A percentile compares a stretch with the other conserved stretches of the same genome.
Conservation (phyloP, 2,113 vertebrate genomes). For the Solenodon paradoxus region DNA sequence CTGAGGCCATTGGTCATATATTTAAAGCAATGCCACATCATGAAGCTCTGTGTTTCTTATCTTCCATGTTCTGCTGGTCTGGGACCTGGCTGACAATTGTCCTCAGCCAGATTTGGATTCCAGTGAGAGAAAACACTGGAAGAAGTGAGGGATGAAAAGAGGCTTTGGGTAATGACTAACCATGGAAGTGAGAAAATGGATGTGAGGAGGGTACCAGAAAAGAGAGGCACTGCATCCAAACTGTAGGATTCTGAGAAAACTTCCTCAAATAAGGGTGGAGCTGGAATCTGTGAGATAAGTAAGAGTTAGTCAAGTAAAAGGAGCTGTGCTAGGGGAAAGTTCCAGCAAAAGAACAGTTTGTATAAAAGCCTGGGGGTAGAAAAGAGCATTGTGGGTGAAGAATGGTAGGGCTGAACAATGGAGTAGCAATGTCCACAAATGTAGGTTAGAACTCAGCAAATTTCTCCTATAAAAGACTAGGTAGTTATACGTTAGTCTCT, state of each 20-base stretch:
- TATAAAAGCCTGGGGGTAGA: background rate
- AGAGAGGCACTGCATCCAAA: background rate
- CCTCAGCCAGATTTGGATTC: background rate
- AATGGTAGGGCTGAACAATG: background rate
- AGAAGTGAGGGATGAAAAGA: background rate
- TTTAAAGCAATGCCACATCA: background rate
- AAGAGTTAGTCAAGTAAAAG: background rate
- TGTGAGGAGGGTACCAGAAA: background rate
- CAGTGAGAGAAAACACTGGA: background rate
- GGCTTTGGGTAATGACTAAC: background rate
- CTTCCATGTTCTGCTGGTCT: background rate
- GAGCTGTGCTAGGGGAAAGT: background rate
- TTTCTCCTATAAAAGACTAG: background rate
- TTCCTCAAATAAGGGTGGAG: background rate
- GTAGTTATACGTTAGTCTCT: background rate
- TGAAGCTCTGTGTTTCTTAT: background rate
- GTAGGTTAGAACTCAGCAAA: background rate
- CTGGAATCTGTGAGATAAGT: background rate
- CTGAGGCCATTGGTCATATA: background rate
- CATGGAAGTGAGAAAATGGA: background rate
- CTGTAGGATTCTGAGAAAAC: background rate
- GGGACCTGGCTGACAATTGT: background rate
- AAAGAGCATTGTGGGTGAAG: background rate
- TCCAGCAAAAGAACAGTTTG: background rate
- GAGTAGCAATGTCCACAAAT: background rate